Conservation (phyloP, 2,113 vertebrate species). For the Malurus alboscapulatus region DNA sequence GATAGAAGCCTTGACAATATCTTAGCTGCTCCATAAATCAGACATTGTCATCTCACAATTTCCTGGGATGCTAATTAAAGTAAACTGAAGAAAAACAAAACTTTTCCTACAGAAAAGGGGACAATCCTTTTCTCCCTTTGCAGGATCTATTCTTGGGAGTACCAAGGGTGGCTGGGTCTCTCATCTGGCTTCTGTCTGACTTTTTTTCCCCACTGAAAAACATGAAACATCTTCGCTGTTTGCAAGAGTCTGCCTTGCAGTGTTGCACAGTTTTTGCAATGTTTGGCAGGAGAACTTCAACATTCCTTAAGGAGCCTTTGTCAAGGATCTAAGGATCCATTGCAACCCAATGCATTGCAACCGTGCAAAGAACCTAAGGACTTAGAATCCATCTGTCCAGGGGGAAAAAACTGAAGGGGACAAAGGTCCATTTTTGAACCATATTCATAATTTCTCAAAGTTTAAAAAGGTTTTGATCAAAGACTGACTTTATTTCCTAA, state of each 20-base stretch:
- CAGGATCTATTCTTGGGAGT: background rate
- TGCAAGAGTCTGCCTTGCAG: background rate
- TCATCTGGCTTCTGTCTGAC: background rate
- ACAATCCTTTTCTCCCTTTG: background rate
- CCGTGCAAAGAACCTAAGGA: background rate
- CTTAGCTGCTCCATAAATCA: background rate
- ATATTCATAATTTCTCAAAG: background rate
- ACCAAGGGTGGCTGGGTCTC: background rate
- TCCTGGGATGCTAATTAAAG: background rate
- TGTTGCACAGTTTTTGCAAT: background rate
- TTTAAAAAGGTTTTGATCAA: background rate
- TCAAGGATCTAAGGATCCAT: background rate
- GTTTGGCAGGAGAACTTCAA: background rate
- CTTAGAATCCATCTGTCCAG: background rate
- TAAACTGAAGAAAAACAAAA: background rate
- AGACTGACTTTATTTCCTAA: background rate
- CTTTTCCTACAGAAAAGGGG: background rate
- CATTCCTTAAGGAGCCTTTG: background rate
- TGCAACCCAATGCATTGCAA: background rate
- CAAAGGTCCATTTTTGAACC: background rate
- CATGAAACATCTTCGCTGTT: background rate
- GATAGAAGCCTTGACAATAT: constrained; percentile 48
- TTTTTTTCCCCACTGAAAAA: background rate
- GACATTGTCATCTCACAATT: constrained; percentile 21
- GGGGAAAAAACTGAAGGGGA: background rate